A percentile compares a stretch with the other conserved stretches of the same genome.
Evolutionary conservation across 1,140 invertebrate genomes (phyloP).

Genomic region (Laodelphax striatellus): DNA sequence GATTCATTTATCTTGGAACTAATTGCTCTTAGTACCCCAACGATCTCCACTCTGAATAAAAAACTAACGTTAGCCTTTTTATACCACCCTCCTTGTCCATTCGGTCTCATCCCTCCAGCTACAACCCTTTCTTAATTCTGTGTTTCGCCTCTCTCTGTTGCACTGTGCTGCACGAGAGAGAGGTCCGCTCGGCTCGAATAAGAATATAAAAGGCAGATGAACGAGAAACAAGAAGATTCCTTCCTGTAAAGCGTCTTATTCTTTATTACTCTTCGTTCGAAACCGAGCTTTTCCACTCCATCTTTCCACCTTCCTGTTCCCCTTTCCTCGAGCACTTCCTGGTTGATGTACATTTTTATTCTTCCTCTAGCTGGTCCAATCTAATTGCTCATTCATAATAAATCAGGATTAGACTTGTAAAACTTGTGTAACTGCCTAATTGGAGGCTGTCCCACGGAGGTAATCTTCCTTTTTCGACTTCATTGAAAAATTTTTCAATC

Average conservation of each 20-base stretch:
- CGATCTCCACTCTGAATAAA: slow-evolving; percentile 1
- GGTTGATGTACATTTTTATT: slow-evolving; percentile 8
- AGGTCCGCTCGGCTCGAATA: not conserved
- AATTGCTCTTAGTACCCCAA: slow-evolving; percentile 12
- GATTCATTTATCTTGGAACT: slow-evolving; percentile 17
- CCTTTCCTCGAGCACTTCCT: not conserved
- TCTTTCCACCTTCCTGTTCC: not conserved
- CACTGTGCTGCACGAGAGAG: slow-evolving; percentile 7
- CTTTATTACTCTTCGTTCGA: not conserved
- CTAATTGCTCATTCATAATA: not conserved
- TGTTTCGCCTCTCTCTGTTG: slow-evolving; percentile 4
- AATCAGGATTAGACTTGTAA: not conserved
- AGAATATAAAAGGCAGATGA: too few relatives aligned
- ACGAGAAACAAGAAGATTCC: not conserved
- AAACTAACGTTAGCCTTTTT: slow-evolving; percentile 17
- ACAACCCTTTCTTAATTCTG: not conserved
- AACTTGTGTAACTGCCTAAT: not conserved
- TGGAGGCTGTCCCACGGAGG: too few relatives aligned
- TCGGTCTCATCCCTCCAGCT: not conserved
- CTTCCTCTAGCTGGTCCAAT: slow-evolving; percentile 4
- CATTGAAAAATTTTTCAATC: too few relatives aligned
- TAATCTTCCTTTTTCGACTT: too few relatives aligned
- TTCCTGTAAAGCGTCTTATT: not conserved
- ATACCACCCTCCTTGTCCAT: slow-evolving; percentile 1
- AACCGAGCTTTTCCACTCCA: too few relatives aligned